Conservation (phyloP, 2,888 invertebrate genomes). For the Harpalus rufipes region DNA sequence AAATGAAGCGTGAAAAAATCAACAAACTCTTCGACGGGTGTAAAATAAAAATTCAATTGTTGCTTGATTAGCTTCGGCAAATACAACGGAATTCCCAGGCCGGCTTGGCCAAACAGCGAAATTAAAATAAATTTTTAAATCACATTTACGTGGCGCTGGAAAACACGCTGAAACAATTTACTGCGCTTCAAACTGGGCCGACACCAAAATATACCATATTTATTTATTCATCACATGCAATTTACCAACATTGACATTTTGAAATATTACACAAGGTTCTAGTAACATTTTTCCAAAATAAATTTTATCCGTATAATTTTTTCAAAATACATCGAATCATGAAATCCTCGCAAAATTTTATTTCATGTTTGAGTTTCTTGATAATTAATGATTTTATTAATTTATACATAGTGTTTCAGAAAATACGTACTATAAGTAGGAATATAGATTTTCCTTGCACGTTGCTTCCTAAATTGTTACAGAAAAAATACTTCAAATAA, state of each 20-base stretch:
- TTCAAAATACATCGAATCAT: not conserved
- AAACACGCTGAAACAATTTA: conserved; percentile 39
- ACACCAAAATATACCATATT: conserved; percentile 5
- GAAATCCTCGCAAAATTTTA: not conserved
- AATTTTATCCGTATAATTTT: not conserved
- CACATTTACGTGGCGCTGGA: conserved; percentile 39
- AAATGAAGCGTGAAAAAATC: conserved; percentile 43
- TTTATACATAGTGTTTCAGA: no score
- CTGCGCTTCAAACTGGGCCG: conserved; percentile 10
- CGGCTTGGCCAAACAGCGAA: conserved; percentile 33
- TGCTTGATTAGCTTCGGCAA: conserved; percentile 49
- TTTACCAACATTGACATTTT: conserved; percentile 21
- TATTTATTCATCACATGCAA: conserved; percentile 31
- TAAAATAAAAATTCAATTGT: conserved; percentile 59
- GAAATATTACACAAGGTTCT: conserved; percentile 12
- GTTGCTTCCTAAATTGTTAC: no score
- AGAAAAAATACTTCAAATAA: no score
- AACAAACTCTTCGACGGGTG: conserved; percentile 51
- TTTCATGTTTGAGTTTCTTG: no score
- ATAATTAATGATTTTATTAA: no score
- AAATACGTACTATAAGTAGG: no score
- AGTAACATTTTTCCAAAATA: conserved; percentile 1
- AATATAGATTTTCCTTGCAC: no score
- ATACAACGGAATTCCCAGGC: conserved; percentile 49
- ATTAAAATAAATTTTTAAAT: conserved; percentile 58